These are phyloP conservation scores for Apotomis capreana DNA, from an alignment of 2,888 invertebrate genomes.

Conservation along the genomic window DNA sequence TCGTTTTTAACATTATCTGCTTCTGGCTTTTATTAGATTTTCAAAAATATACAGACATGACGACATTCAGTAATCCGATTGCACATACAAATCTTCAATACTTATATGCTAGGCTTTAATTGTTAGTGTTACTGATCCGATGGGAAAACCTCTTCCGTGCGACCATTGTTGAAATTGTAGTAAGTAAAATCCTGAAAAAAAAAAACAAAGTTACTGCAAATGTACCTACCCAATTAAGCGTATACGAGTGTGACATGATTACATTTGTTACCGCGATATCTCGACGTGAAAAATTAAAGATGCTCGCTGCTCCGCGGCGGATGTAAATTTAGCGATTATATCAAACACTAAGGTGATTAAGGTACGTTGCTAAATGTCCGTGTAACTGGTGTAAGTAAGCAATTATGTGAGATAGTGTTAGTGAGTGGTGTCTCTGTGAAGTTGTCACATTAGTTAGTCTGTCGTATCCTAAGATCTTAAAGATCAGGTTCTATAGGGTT, in stretches of 20 bases:
- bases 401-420: slow-evolving; percentile 14
- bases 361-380: slow-evolving; percentile 25
- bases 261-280: slow-evolving; percentile 11
- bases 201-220: not conserved
- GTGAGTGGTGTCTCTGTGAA: slow-evolving; percentile 4
- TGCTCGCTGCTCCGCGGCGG: not conserved
- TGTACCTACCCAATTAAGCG: not conserved
- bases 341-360: slow-evolving; percentile 29
- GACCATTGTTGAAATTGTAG: not conserved
- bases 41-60: no score
- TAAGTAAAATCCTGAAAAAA: not conserved
- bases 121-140: not conserved
- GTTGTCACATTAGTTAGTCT: slow-evolving; percentile 6
- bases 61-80: no score
- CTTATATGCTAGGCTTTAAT: no score
- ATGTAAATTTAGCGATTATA: slow-evolving; percentile 27
- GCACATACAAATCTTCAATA: no score
- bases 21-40: no score
- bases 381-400: slow-evolving; percentile 2
- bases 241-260: not conserved
- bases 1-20: no score
- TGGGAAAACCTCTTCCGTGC: not conserved
- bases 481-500: not conserved
- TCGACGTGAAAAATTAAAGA: slow-evolving; percentile 17
- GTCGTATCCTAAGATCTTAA: not conserved